Base-by-base conservation (phyloP, 2,888 invertebrate genomes). In the Steinernema hermaphroditum region DNA sequence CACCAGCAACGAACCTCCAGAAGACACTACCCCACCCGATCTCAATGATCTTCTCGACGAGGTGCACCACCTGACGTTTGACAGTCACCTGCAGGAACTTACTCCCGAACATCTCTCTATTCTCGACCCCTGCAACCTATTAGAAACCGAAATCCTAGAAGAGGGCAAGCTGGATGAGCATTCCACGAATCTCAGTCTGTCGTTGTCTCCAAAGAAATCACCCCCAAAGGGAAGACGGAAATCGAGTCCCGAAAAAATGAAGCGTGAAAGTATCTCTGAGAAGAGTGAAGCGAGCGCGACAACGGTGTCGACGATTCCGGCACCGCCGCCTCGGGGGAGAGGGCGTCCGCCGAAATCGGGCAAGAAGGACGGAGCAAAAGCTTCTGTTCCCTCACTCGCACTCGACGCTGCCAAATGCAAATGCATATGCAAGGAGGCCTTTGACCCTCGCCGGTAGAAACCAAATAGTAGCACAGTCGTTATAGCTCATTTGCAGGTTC, bases 401-500 rank as follows among this genome's bases (percentile, higher is more conserved):
- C 12, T 43, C 41, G 69, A 69, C 16, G 69, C 69, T 9, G n/a
- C 69, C n/a, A 69, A 69, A 24, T 43, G 69, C 24, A 44, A 29
- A 69, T 44, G 69, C 43, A 22, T 44, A 16, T 43, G 69, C 43
- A 69, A 69, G 41, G 44, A 69, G n/a, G 69, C 44, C 19, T 43
- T 69, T 19, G 49, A 70, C 22, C 46, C 70, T 19, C 34, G 62
- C 14, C 22, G 24, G 50, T 50, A 24, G 24, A 62, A 62, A 32
- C 14, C 9, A 1, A 24, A 2, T 50, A 50, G 24, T 22, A 6
- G n/a, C 46, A 6, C 43, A 46, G 16, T 19, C n/a, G 9, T 46
- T 9, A 6, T 19, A 46, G n/a, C 6, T 62, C 32, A 16, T 32
- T 62, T 80, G 9, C 79, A 93, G 93, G 87, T 96, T 96, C 88